These are phyloP conservation scores for Macrosiphum euphorbiae DNA, from an alignment of 2,888 invertebrate species.

Conservation along the genomic window DNA sequence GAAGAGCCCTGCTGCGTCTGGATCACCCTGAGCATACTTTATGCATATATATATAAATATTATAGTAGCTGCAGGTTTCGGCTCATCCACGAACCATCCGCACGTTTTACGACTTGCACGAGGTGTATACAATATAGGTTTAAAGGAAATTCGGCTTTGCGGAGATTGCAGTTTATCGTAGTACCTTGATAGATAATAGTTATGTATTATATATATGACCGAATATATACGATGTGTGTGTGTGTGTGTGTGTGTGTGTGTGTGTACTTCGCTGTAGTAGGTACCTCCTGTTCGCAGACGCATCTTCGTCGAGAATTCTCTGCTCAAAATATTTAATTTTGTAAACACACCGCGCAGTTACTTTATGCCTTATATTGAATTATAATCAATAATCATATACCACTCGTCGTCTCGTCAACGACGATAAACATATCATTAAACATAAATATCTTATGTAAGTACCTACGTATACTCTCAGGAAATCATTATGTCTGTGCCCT, in stretches of 20 bases:
- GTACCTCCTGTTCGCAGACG: not conserved
- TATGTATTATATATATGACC: not conserved
- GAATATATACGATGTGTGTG: not conserved
- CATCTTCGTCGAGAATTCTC: not conserved
- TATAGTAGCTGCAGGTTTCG: not conserved
- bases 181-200: not conserved
- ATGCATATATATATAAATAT: not conserved
- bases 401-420: not conserved
- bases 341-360: not conserved
- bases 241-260: too few species aligned
- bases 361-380: not conserved
- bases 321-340: not conserved
- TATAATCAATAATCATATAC: not conserved
- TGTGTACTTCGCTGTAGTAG: not conserved
- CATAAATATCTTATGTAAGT: not conserved
- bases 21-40: not conserved
- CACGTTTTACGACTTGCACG: not conserved
- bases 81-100: not conserved
- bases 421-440: not conserved
- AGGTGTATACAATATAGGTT: not conserved
- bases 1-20: not conserved
- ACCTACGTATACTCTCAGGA: not conserved
- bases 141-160: constrained; percentile 21
- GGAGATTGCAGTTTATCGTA: not conserved
- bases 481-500: not conserved